A percentile compares a stretch with the other conserved stretches of the same genome.
Evolutionary conservation across 2,797 vertebrate genomes (phyloP).

Genomic region (Thripadectes ignobilis): DNA sequence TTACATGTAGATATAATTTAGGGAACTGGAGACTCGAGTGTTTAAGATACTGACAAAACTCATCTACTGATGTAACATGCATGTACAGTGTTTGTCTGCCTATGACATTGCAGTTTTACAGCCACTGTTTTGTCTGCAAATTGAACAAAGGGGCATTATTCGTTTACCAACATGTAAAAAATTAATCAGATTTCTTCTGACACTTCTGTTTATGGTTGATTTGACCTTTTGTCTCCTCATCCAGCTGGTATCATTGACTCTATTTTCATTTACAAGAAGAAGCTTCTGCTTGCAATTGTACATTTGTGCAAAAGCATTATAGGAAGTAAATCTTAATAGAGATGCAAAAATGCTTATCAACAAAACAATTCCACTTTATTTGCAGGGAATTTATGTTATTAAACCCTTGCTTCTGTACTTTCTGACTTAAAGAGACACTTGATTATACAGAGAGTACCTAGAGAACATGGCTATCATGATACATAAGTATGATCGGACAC

Average conservation of each 20-base stretch:
- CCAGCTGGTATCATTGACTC: not conserved
- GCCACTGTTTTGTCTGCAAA: not conserved
- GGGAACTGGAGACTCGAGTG: not conserved
- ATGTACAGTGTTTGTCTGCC: not conserved
- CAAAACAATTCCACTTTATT: not conserved
- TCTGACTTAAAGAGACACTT: not conserved
- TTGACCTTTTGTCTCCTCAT: not conserved
- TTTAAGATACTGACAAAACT: not conserved
- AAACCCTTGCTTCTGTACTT: not conserved
- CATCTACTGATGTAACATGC: not conserved
- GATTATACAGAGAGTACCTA: not conserved
- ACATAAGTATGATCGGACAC: not conserved
- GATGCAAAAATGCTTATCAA: not conserved
- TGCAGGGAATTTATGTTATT: not conserved
- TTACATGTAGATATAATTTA: not conserved
- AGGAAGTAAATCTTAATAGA: not conserved
- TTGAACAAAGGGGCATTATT: not conserved
- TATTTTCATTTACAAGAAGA: not conserved
- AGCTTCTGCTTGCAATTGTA: not conserved
- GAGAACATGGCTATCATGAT: not conserved
- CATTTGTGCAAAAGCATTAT: not conserved
- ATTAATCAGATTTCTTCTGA: not conserved
- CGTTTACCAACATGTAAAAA: not conserved
- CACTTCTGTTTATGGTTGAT: not conserved
- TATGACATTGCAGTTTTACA: not conserved